Percentiles rank a stretch among this genome's conserved stretches.
Evolutionary conservation across 30 jellyfish, hydroid and myxozoan species (phyloP).

Genomic region (Hydra vulgaris): DNA sequence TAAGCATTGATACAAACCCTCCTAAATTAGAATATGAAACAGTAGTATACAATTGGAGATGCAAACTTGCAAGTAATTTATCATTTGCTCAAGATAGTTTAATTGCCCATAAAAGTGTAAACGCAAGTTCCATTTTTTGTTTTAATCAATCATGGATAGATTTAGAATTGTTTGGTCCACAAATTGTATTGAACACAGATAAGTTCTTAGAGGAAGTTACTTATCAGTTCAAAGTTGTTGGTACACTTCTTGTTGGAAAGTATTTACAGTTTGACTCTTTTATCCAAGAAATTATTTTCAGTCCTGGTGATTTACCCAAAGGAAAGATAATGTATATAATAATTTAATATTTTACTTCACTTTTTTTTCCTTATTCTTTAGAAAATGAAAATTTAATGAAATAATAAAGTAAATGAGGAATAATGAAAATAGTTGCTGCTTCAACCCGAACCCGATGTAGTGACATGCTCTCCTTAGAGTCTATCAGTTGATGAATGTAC

Average conservation of each 20-base stretch:
- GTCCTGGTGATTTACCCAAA: slow-evolving; percentile 20
- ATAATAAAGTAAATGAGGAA: no score
- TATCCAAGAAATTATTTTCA: not conserved
- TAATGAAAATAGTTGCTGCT: no score
- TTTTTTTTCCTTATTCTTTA: no score
- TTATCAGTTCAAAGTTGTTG: slow-evolving; percentile 12
- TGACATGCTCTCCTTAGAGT: no score
- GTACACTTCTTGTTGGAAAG: not conserved
- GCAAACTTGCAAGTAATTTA: not conserved
- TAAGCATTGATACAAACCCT: not conserved
- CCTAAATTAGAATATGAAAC: not conserved
- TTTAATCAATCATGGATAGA: not conserved
- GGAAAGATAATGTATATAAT: slow-evolving; percentile 7
- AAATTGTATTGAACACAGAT: slow-evolving; percentile 7
- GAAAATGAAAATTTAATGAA: no score
- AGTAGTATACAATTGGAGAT: not conserved
- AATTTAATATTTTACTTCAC: no score
- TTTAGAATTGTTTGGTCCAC: not conserved
- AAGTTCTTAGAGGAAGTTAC: slow-evolving; percentile 16
- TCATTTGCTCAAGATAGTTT: not conserved
- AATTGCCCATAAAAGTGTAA: not conserved
- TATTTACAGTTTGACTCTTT: not conserved
- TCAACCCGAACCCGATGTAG: no score
- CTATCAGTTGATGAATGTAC: no score
- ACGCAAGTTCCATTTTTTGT: not conserved